Evolutionary conservation across 2,797 vertebrate species (phyloP), one percentile per base, ranked within the genome.

Genomic region (Tenualosa ilisha): DNA sequence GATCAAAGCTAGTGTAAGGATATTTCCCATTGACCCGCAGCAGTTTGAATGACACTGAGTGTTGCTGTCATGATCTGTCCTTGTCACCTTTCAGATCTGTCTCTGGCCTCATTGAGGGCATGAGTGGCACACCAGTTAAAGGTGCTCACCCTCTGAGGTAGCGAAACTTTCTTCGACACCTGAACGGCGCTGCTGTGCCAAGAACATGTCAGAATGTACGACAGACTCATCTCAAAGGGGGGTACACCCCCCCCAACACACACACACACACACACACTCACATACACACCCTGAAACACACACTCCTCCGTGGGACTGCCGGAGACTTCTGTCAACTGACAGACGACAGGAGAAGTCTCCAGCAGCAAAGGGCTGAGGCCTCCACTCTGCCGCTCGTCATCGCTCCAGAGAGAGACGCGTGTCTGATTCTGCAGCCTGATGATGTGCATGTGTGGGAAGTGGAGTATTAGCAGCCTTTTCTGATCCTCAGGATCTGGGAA

Each of bases 111-210:
- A 26, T 17, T 46, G 51, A 49, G 26, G 13, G 37, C 65, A 12
- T 56, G n/a, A 82, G 56, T 22, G n/a, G 46, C 81, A 59, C 56
- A n/a, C 61, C 81, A 61, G 46, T 46, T 31, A 40, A 24, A 13
- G 54, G 72, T 9, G 8, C 49, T 46, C 26, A 46, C n/a, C 63
- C 15, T 43, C 82, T 63, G 6, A 8, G 20, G 81, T 68, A 11
- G 81, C 68, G n/a, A 24, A 86, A 7, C 8, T 85, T 85, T 75
- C 31, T 84, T 8, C 59, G 65, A 85, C 72, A 79, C 37, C 72
- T 72, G 68, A 43, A 40, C 40, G 20, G 31, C 68, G 5, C 13
- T 31, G 13, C 31, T 6, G 68, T 17, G 6, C 31, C 15, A 20
- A 7, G 72, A 79, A 79, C 40, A 11, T 2, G 37, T 40, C 37